Percentiles rank a stretch among this genome's conserved stretches.
Conservation (phyloP, 2,888 invertebrate genomes). For the Oscheius sp. region DNA sequence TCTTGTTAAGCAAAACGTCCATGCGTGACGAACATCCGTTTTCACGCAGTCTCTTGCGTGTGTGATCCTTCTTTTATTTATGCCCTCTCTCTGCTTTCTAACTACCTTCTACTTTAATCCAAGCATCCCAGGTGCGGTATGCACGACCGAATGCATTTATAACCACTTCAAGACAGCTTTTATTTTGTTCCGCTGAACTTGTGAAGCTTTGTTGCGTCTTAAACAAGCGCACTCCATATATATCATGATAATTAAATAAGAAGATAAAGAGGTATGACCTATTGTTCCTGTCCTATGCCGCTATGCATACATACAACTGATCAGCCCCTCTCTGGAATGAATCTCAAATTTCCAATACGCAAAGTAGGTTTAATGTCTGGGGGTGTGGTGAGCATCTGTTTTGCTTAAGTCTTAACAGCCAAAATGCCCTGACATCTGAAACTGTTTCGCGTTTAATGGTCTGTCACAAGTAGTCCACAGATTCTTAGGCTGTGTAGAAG, state of each 20-base stretch:
- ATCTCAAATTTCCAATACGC: conserved; percentile 32
- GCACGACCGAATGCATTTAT: conserved; percentile 4
- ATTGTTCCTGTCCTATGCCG: neutral
- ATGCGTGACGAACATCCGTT: too few relatives aligned
- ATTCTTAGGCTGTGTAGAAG: conserved; percentile 29
- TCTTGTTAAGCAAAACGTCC: too few relatives aligned
- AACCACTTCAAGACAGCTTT: too few relatives aligned
- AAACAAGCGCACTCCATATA: too few relatives aligned
- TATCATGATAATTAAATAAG: too few relatives aligned
- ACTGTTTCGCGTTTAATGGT: neutral
- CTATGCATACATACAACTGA: conserved; percentile 3
- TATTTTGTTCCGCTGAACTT: too few relatives aligned
- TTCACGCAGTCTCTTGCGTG: too few relatives aligned
- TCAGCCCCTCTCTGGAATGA: neutral
- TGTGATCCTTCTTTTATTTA: too few relatives aligned
- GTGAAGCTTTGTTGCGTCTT: too few relatives aligned
- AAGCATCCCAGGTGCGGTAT: neutral
- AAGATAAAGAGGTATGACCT: neutral
- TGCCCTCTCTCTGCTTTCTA: too few relatives aligned
- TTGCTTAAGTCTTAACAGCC: neutral
- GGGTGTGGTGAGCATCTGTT: conserved; percentile 4
- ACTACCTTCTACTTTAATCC: too few relatives aligned
- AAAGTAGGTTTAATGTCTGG: neutral
- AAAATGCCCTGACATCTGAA: conserved; percentile 3
- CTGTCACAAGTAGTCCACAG: conserved; percentile 18